These are phyloP conservation scores for Noctua comes DNA, from an alignment of 2,888 invertebrate genomes.

Conservation along the genomic window DNA sequence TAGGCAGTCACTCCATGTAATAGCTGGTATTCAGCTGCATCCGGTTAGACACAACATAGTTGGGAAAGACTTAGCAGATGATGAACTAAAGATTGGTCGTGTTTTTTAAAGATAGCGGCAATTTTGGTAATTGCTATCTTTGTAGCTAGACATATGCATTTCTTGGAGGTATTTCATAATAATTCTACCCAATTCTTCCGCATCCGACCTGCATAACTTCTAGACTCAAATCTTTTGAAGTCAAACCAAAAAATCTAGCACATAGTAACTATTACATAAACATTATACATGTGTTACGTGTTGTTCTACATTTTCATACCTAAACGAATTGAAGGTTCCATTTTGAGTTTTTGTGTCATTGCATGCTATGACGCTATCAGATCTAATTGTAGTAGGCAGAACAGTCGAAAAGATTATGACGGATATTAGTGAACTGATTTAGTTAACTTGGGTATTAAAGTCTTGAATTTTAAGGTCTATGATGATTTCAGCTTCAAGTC, in stretches of 20 bases:
- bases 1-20: neutral
- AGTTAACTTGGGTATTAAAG: neutral
- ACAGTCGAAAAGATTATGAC: neutral
- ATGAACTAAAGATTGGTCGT: neutral
- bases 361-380: conserved; percentile 11
- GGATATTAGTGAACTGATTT: neutral
- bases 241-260: conserved; percentile 24
- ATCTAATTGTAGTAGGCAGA: neutral
- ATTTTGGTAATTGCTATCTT: neutral
- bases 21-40: neutral
- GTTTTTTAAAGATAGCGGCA: neutral
- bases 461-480: neutral
- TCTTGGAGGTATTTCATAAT: conserved; percentile 14
- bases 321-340: conserved; percentile 33
- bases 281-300: conserved; percentile 22
- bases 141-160: neutral
- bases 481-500: neutral
- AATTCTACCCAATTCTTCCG: conserved; percentile 4
- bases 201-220: conserved; percentile 23
- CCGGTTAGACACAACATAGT: too few species aligned
- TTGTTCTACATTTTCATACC: conserved; percentile 33
- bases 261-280: conserved; percentile 42
- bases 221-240: conserved; percentile 1
- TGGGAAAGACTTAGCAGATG: neutral
- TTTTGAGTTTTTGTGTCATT: conserved; percentile 33